Evolutionary conservation across 2,888 invertebrate genomes (phyloP), one percentile per base, ranked within the genome.

Genomic region (Noctua pronuba): DNA sequence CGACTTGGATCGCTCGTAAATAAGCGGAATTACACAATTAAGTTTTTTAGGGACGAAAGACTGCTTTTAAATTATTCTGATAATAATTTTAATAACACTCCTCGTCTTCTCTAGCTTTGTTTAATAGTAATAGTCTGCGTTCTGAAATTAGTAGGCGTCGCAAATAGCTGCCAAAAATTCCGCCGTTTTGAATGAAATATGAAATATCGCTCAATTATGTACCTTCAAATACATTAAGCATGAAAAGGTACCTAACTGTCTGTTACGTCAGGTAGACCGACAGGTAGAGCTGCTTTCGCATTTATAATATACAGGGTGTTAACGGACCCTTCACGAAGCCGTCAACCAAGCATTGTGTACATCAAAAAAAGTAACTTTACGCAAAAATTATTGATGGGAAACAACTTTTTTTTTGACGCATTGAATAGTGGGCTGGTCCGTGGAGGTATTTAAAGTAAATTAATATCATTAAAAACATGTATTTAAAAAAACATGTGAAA

Each of bases 1-100:
- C 75, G 80, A 80, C 77, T 85, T 86, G 28, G 55, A 73, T 80
- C 60, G 68, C 35, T 83, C 73, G 67, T 86, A 73, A 83, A 78
- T 75, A 64, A 66, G 8, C 11, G 28, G 28, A 75, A 77, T 75
- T 68, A 62, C 64, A 60, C 49, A 64, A 13, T 64, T 62, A 38
- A 81, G 58, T 38, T 66, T 74, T 74, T 68, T 28, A 21, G 28
- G 44, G 35, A 44, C 16, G 16, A 46, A 24, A 21, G 18, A 77
- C 52, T 31, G 58, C 41, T 67, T 60, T 66, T 55, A 44, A 41
- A 46, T 64, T 8, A 41, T 31, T 28, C n/a, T 73, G 24, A 62
- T 24, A 18, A 58, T 46, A 6, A 35, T 55, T 49, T 73, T 21
- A 38, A 49, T 52, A n/a, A 10, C 38, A 41, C 28, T 65, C 10